phyloP scores from a whole-genome alignment of 1,140 invertebrate genomes.

The Penaeus japonicus region DNA sequence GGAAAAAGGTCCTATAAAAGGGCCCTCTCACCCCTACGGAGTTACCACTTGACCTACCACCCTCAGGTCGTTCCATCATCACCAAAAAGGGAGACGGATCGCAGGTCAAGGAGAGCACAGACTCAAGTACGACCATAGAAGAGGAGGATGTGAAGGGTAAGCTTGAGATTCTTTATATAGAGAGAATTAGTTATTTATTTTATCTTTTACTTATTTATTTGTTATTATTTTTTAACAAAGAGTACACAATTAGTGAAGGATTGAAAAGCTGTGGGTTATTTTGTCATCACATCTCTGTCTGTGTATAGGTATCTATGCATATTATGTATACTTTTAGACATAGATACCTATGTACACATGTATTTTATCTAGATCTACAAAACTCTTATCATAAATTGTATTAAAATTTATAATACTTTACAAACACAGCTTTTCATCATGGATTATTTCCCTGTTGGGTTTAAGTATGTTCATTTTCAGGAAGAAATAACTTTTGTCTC shows the following conservation, averaged over 20 bases:
- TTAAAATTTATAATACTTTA: not conserved
- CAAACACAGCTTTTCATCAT: not conserved
- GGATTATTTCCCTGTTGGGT: too few relatives aligned
- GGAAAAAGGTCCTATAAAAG: not conserved
- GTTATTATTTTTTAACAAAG: not conserved
- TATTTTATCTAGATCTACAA: not conserved
- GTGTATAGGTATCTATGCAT: not conserved
- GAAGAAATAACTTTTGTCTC: too few relatives aligned
- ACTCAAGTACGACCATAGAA: slow-evolving; percentile 89
- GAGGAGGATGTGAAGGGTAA: slow-evolving; percentile 92
- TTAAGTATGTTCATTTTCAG: too few relatives aligned
- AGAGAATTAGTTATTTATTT: not conserved
- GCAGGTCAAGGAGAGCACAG: slow-evolving; percentile 94
- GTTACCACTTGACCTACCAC: slow-evolving; percentile 43
- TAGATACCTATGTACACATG: not conserved
- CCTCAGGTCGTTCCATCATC: slow-evolving; percentile 81
- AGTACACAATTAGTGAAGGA: too few relatives aligned
- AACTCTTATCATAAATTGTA: too few relatives aligned
- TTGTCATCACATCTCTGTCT: not conserved
- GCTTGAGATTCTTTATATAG: slow-evolving; percentile 60
- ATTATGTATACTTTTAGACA: not conserved
- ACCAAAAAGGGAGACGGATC: slow-evolving; percentile 93
- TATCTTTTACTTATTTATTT: not conserved
- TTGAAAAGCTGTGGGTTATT: too few relatives aligned
- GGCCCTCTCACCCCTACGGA: slow-evolving; percentile 6